These are phyloP conservation scores for Rhabdornis inornatus DNA, from an alignment of 2,113 vertebrate species.

Conservation along the genomic window DNA sequence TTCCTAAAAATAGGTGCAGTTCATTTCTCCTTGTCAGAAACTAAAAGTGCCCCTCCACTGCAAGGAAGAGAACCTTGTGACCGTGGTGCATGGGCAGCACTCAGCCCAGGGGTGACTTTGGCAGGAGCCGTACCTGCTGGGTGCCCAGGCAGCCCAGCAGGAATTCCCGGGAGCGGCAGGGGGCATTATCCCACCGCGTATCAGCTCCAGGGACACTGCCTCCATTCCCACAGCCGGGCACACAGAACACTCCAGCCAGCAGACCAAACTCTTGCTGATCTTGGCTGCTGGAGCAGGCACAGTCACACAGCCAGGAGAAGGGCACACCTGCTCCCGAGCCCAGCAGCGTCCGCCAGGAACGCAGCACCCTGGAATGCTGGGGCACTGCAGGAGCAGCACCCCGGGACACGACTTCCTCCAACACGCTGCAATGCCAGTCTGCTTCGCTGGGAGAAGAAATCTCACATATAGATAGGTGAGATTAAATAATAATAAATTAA, in stretches of 20 bases:
- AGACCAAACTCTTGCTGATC: fast-evolving
- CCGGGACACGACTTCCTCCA: not conserved
- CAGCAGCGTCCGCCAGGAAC: fast-evolving
- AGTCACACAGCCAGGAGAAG: fast-evolving
- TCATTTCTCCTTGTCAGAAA: not conserved
- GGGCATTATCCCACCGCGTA: not conserved
- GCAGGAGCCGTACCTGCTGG: not conserved
- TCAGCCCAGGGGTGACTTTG: fast-evolving
- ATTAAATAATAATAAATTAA: not conserved
- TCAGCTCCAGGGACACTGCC: not conserved
- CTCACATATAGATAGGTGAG: not conserved
- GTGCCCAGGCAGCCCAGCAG: not conserved
- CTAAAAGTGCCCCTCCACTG: not conserved
- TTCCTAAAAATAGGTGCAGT: not conserved
- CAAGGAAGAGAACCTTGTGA: not conserved
- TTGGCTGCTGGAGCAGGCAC: not conserved
- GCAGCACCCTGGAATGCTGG: fast-evolving
- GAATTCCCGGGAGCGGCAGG: not conserved
- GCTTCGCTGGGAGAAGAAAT: not conserved
- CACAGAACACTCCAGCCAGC: not conserved
- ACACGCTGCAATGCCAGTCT: fast-evolving
- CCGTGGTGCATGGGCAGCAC: fast-evolving
- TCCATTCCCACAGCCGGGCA: not conserved
- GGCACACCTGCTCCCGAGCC: not conserved
- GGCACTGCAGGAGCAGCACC: not conserved